Percentiles rank a stretch among this genome's conserved stretches.
Conservation (phyloP, 2,113 vertebrate genomes). For the Apeltes quadracus region DNA sequence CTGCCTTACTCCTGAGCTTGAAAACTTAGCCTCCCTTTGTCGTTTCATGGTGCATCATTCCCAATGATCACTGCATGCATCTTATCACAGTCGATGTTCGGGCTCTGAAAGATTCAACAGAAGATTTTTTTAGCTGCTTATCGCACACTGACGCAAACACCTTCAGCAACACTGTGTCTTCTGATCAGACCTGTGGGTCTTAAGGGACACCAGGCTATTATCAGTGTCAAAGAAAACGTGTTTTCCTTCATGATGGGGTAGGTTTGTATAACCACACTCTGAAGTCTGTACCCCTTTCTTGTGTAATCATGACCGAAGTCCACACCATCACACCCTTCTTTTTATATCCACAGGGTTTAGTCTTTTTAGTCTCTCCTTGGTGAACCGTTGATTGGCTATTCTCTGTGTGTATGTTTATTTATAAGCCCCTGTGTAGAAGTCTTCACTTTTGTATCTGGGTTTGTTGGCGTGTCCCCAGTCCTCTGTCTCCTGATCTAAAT, state of each 20-base stretch:
- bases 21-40: conserved; percentile 70
- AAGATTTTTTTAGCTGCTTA: conserved; percentile 58
- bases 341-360: conserved; percentile 4
- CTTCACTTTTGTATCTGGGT: neutral
- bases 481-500: neutral
- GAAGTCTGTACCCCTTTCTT: too few species aligned
- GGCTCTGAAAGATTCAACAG: conserved; percentile 26
- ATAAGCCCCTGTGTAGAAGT: neutral
- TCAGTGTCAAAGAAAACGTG: conserved; percentile 37
- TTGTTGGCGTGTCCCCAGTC: neutral
- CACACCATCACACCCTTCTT: conserved; percentile 32
- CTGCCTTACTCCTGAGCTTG: conserved; percentile 54
- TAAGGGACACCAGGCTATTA: conserved; percentile 33
- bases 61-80: conserved; percentile 55
- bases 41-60: conserved; percentile 55
- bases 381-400: conserved; percentile 2
- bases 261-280: conserved; percentile 19
- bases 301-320: too few species aligned
- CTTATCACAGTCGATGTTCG: conserved; percentile 42
- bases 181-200: conserved; percentile 45
- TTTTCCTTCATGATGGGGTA: conserved; percentile 33
- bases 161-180: conserved; percentile 1
- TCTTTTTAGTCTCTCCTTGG: neutral
- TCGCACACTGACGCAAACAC: conserved; percentile 13
- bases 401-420: neutral